phyloP scores from a whole-genome alignment of 2,888 invertebrate genomes.

The Meandrusa payeni region DNA sequence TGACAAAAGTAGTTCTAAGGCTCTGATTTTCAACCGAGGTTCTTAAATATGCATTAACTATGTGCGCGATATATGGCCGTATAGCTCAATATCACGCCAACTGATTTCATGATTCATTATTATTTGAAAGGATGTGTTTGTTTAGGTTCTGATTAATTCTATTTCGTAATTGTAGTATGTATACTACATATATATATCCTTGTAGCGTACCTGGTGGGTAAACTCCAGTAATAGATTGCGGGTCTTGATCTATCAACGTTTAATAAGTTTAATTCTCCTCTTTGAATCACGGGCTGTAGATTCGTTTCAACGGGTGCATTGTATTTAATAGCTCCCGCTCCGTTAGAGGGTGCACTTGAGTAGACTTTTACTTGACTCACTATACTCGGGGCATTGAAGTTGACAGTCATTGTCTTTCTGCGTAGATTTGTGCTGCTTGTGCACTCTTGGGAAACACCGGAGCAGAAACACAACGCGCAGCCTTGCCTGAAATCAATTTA shows the following conservation, averaged over 20 bases:
- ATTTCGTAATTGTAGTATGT: too few species aligned
- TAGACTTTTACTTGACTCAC: slow-evolving; percentile 56
- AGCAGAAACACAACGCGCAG: slow-evolving; percentile 97
- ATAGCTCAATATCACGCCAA: too few species aligned
- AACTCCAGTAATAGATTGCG: slow-evolving; percentile 91
- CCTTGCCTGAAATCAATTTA: slow-evolving; percentile 81
- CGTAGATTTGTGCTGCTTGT: slow-evolving; percentile 89
- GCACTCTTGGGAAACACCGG: slow-evolving; percentile 92
- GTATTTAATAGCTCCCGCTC: slow-evolving; percentile 46
- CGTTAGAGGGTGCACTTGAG: slow-evolving; percentile 47
- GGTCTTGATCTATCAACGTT: slow-evolving; percentile 80
- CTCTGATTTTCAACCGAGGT: too few species aligned
- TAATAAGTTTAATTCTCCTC: slow-evolving; percentile 83
- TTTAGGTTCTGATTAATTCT: too few species aligned
- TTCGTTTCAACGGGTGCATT: slow-evolving; percentile 51
- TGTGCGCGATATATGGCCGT: too few species aligned
- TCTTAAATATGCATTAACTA: too few species aligned
- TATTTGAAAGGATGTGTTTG: too few species aligned
- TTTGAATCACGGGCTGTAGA: slow-evolving; percentile 63
- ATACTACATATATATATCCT: too few species aligned
- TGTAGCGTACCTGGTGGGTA: slow-evolving; percentile 84
- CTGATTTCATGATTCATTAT: too few species aligned
- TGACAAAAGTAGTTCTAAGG: too few species aligned
- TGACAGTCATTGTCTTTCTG: slow-evolving; percentile 58
- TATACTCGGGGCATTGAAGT: slow-evolving; percentile 62